phyloP scores from a whole-genome alignment of 1,140 invertebrate species.

The Sinonovacula constricta region DNA sequence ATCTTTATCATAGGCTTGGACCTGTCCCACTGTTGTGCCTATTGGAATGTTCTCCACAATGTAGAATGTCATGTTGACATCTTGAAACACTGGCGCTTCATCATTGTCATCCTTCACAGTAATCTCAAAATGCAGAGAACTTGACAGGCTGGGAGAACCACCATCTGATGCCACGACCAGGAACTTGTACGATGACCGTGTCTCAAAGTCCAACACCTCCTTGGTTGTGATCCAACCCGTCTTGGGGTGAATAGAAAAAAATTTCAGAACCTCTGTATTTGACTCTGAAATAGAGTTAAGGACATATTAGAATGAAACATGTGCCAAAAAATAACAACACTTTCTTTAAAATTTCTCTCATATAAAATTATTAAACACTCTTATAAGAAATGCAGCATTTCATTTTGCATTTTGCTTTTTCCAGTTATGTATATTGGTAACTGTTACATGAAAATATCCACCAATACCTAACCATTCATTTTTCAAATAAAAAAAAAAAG shows the following conservation, averaged over 20 bases:
- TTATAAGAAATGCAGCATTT: too few relatives aligned
- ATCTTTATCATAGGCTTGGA: conserved; percentile 77
- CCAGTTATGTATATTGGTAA: too few relatives aligned
- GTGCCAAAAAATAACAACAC: too few relatives aligned
- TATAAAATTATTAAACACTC: too few relatives aligned
- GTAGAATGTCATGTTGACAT: conserved; percentile 85
- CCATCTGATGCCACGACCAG: conserved; percentile 92
- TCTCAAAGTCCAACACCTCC: conserved; percentile 93
- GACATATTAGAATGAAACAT: too few relatives aligned
- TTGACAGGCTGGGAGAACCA: conserved; percentile 88
- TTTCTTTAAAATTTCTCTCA: too few relatives aligned
- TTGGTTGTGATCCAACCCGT: conserved; percentile 91
- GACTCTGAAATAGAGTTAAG: conserved; percentile 47
- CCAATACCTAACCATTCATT: too few relatives aligned
- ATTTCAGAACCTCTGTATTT: conserved; percentile 62
- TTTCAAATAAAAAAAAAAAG: too few relatives aligned
- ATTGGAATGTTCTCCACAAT: conserved; percentile 95
- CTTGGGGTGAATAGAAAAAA: conserved; percentile 68
- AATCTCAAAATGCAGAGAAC: conserved; percentile 59
- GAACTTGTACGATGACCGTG: conserved; percentile 90
- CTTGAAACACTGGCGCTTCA: conserved; percentile 73
- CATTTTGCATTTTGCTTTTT: too few relatives aligned
- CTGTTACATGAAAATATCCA: too few relatives aligned
- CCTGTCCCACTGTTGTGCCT: conserved; percentile 92
- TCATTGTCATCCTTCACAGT: conserved; percentile 75